Evolutionary conservation across 2,797 vertebrate genomes (phyloP).

Genomic region (Gephyroberyx darwinii): DNA sequence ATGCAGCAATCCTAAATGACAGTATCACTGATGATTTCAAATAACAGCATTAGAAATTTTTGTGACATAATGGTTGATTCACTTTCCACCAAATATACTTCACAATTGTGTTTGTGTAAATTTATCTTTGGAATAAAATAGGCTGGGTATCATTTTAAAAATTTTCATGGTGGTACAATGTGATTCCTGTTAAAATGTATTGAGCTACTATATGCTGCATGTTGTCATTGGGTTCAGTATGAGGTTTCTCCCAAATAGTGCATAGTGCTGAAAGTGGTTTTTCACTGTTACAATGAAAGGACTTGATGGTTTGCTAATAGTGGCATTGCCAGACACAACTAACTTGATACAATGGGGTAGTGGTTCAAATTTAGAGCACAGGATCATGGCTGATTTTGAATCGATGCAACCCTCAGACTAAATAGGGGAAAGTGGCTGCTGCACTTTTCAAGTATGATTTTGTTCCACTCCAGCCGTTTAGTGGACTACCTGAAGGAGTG

Average conservation of each 20-base stretch:
- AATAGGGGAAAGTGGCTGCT: conserved; percentile 33
- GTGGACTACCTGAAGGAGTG: conserved; percentile 82
- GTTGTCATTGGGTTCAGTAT: neutral
- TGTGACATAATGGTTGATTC: neutral
- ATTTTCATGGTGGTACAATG: neutral
- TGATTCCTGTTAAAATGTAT: neutral
- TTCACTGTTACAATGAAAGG: neutral
- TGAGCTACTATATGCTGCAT: neutral
- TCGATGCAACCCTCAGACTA: neutral
- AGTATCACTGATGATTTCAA: neutral
- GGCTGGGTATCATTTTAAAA: neutral
- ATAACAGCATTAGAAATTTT: conserved; percentile 27
- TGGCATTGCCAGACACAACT: too few species aligned
- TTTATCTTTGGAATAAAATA: conserved; percentile 4
- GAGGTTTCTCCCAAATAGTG: neutral
- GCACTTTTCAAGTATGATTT: conserved; percentile 52
- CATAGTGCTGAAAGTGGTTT: neutral
- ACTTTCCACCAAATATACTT: conserved; percentile 6
- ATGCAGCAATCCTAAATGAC: conserved; percentile 22
- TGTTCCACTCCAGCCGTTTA: neutral
- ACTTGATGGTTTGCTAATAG: neutral
- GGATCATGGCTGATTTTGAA: conserved; percentile 6
- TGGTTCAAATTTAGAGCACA: conserved; percentile 8
- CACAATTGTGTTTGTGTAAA: neutral
- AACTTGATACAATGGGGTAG: neutral